Percentiles rank a stretch among this genome's conserved stretches.
These are phyloP conservation scores for Xylocampa areola DNA, from an alignment of 2,888 invertebrate species.

Conservation along the genomic window DNA sequence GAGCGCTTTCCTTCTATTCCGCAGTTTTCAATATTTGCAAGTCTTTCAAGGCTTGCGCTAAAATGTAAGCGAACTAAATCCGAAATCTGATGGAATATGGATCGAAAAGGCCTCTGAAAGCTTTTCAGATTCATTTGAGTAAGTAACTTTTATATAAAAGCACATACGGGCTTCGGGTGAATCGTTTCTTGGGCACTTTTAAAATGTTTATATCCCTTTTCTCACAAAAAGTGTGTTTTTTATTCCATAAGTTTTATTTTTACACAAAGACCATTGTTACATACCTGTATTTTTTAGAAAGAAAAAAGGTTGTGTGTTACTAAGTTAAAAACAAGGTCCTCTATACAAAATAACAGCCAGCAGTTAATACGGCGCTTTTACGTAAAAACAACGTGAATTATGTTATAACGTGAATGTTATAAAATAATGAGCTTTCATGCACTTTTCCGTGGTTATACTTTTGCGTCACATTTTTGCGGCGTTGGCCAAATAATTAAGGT, in stretches of 20 bases:
- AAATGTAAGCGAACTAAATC: constrained; percentile 41
- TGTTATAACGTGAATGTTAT: constrained; percentile 8
- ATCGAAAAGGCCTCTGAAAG: constrained; percentile 49
- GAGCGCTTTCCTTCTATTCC: constrained; percentile 13
- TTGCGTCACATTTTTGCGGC: not conserved
- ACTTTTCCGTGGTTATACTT: constrained; percentile 19
- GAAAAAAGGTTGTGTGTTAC: too few relatives aligned
- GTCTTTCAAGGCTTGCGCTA: constrained; percentile 20
- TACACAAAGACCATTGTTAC: too few relatives aligned
- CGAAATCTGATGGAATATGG: constrained; percentile 43
- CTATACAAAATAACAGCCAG: too few relatives aligned
- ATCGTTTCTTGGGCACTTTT: constrained; percentile 5
- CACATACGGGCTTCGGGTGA: constrained; percentile 25
- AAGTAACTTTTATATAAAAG: constrained; percentile 53
- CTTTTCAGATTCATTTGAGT: constrained; percentile 57
- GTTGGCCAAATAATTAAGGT: not conserved
- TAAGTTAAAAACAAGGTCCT: too few relatives aligned
- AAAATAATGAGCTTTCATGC: constrained; percentile 28
- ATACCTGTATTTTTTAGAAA: too few relatives aligned
- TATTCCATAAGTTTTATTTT: not conserved
- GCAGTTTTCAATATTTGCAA: constrained; percentile 37
- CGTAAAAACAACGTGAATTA: too few relatives aligned
- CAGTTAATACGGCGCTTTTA: too few relatives aligned
- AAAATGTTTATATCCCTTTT: constrained; percentile 4
- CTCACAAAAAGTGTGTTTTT: constrained; percentile 13